Conservation (phyloP, 2,888 invertebrate genomes). For the Drosophila demipolita region DNA sequence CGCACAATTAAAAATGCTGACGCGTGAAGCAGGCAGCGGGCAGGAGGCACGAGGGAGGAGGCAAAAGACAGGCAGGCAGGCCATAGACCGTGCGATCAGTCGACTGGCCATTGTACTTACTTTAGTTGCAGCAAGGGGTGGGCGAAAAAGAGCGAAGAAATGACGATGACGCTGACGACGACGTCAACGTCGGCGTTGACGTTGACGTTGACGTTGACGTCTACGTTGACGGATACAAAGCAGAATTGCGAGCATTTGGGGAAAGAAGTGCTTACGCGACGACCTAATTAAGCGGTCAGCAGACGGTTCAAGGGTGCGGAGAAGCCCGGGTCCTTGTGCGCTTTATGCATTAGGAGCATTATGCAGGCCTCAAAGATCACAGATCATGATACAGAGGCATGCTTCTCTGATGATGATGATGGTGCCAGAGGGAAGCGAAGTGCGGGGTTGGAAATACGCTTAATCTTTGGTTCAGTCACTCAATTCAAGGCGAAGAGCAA, state of each 20-base stretch:
- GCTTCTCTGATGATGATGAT: neutral
- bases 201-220: neutral
- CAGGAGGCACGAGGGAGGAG: constrained; percentile 14
- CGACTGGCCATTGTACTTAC: constrained; percentile 58
- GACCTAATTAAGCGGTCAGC: constrained; percentile 76
- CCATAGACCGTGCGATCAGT: constrained; percentile 51
- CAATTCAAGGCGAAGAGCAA: constrained; percentile 54
- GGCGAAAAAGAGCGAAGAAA: neutral
- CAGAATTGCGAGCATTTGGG: constrained; percentile 28
- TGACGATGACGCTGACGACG: constrained; percentile 1
- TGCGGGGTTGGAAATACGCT: constrained; percentile 34
- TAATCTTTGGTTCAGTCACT: constrained; percentile 70
- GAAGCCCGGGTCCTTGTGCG: constrained; percentile 54
- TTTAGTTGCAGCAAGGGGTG: constrained; percentile 23
- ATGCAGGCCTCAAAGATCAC: constrained; percentile 34
- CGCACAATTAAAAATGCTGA: constrained; percentile 72
- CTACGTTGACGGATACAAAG: constrained; percentile 33
- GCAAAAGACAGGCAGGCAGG: constrained; percentile 43
- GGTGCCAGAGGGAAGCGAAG: neutral
- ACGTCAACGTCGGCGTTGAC: neutral
- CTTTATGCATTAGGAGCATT: constrained; percentile 57
- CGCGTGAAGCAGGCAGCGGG: constrained; percentile 48
- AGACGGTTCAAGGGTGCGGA: constrained; percentile 69
- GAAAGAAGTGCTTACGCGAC: constrained; percentile 56
- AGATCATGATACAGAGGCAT: constrained; percentile 20